phyloP scores from a whole-genome alignment of 2,113 vertebrate species.

The Calonectris borealis region DNA sequence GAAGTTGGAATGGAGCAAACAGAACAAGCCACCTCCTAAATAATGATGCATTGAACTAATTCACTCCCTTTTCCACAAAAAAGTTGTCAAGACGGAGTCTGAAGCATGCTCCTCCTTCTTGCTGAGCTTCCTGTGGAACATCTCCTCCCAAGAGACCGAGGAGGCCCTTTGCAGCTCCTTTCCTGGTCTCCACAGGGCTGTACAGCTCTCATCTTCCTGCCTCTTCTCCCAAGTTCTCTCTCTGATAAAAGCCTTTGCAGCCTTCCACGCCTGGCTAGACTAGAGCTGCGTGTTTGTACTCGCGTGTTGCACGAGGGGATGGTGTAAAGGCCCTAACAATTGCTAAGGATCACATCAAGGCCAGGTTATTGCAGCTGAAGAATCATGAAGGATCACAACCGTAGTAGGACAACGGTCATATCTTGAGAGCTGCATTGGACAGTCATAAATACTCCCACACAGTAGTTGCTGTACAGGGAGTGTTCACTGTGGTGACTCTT shows the following conservation, averaged over 20 bases:
- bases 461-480: neutral
- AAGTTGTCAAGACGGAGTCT: neutral
- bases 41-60: neutral
- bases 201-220: neutral
- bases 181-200: neutral
- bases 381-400: neutral
- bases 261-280: neutral
- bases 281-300: neutral
- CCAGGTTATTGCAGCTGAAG: neutral
- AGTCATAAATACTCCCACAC: neutral
- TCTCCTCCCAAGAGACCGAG: neutral
- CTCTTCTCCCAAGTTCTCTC: neutral
- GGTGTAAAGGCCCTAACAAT: neutral
- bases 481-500: neutral
- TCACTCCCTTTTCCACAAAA: neutral
- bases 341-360: neutral
- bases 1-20: neutral
- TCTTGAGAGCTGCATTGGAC: neutral
- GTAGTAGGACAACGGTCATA: neutral
- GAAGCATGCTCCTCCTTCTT: neutral
- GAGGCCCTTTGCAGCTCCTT: neutral
- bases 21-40: neutral
- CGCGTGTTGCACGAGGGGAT: fast-evolving
- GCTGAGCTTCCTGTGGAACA: neutral
- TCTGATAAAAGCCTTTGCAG: neutral